Conservation (phyloP, 2,888 invertebrate species). For the Hyposoter dolosus region DNA sequence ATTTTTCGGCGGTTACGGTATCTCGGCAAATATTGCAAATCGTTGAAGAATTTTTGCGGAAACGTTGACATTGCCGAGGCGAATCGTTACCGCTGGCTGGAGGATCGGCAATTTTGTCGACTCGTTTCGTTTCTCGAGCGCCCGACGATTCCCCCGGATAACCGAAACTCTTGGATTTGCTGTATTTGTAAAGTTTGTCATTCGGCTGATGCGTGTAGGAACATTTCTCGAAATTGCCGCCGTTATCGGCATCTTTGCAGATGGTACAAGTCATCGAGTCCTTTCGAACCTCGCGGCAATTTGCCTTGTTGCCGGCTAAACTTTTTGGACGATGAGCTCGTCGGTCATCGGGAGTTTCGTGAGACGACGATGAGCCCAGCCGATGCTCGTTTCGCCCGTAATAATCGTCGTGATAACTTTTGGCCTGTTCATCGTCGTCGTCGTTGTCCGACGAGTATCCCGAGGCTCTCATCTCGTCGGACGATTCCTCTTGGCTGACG, state of each 20-base stretch:
- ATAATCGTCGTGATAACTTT: not conserved
- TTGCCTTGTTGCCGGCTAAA: not conserved
- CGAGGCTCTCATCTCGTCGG: too few relatives aligned
- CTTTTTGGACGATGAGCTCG: not conserved
- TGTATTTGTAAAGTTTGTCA: conserved; percentile 81
- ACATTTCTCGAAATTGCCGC: conserved; percentile 87
- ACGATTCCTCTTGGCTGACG: too few relatives aligned
- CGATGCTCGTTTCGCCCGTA: not conserved
- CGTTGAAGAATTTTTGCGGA: conserved; percentile 88
- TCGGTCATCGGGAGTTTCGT: conserved; percentile 5
- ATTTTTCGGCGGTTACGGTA: conserved; percentile 90
- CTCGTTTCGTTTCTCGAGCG: conserved; percentile 12
- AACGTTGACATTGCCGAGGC: conserved; percentile 77
- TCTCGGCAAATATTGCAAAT: conserved; percentile 90
- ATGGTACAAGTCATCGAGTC: conserved; percentile 86
- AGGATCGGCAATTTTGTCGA: not conserved
- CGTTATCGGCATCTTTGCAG: conserved; percentile 86
- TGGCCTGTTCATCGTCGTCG: not conserved
- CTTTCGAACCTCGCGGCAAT: conserved; percentile 73
- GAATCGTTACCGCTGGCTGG: conserved; percentile 30
- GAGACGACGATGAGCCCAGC: not conserved
- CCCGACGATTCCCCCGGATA: conserved; percentile 62
- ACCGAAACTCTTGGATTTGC: conserved; percentile 79
- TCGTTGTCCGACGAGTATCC: not conserved
- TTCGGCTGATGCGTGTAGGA: conserved; percentile 86